Evolutionary conservation across 2,797 vertebrate species (phyloP).

Genomic region (Crax fasciolata): DNA sequence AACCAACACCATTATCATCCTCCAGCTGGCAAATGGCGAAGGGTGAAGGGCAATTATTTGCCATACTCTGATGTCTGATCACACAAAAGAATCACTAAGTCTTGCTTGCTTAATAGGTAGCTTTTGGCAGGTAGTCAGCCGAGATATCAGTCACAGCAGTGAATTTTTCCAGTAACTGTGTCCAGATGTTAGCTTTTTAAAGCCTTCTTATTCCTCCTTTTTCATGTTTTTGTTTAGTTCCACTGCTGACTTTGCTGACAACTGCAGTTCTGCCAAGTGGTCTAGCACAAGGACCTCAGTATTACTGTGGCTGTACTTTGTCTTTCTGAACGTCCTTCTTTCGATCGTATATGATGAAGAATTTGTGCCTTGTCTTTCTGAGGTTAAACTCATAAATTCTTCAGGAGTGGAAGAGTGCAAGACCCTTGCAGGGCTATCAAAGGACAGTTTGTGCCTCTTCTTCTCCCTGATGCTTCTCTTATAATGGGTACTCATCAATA

Average conservation of each 20-base stretch:
- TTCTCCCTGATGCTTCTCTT: accelerated
- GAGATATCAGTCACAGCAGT: not conserved
- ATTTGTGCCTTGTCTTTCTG: not conserved
- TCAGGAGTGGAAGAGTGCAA: not conserved
- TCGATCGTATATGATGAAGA: not conserved
- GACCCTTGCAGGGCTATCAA: not conserved
- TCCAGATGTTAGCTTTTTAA: conserved; percentile 42
- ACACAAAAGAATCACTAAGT: not conserved
- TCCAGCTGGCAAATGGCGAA: not conserved
- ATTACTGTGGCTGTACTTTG: not conserved
- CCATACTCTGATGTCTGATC: accelerated
- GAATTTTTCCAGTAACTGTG: not conserved
- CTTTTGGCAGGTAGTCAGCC: not conserved
- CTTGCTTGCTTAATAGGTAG: not conserved
- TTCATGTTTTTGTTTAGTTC: not conserved
- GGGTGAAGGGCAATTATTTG: not conserved
- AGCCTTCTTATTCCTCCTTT: not conserved
- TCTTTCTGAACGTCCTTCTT: not conserved
- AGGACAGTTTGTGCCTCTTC: not conserved
- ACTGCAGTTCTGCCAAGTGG: not conserved
- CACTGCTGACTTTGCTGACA: not conserved
- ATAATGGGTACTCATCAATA: not conserved
- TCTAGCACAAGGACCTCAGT: not conserved
- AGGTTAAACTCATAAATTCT: conserved; percentile 12
- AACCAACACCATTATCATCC: accelerated